These are phyloP conservation scores for Corydoras maculifer DNA, from an alignment of 2,113 vertebrate genomes.

Conservation along the genomic window DNA sequence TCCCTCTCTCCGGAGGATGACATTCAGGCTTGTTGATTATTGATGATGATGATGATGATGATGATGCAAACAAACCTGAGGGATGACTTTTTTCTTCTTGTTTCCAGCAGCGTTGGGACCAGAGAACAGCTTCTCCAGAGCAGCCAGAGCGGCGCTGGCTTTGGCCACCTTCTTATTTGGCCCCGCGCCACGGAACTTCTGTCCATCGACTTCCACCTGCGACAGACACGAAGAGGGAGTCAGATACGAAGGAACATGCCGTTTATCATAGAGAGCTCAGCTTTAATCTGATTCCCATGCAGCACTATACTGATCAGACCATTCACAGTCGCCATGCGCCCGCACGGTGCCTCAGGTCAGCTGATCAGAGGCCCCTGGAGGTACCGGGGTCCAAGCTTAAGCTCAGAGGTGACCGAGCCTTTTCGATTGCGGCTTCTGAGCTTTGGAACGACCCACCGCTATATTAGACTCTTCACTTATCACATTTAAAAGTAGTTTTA, in stretches of 20 bases:
- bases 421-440: too few relatives aligned
- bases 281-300: not conserved
- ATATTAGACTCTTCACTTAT: too few relatives aligned
- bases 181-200: conserved; percentile 95
- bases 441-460: too few relatives aligned
- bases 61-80: conserved; percentile 70
- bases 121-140: conserved; percentile 94
- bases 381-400: too few relatives aligned
- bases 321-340: too few relatives aligned
- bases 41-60: not conserved
- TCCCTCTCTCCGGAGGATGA: not conserved
- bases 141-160: conserved; percentile 93
- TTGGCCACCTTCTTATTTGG: conserved; percentile 99
- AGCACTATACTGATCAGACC: too few relatives aligned
- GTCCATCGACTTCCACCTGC: conserved; percentile 97
- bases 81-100: conserved; percentile 96
- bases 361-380: too few relatives aligned
- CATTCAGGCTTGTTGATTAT: not conserved
- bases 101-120: conserved; percentile 92
- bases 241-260: not conserved
- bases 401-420: too few relatives aligned
- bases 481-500: too few relatives aligned
- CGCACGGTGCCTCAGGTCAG: too few relatives aligned
- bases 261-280: not conserved
- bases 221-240: not conserved